A percentile compares a stretch with the other conserved stretches of the same genome.
Conservation (phyloP, 2,113 vertebrate genomes). For the Ailurus styani region DNA sequence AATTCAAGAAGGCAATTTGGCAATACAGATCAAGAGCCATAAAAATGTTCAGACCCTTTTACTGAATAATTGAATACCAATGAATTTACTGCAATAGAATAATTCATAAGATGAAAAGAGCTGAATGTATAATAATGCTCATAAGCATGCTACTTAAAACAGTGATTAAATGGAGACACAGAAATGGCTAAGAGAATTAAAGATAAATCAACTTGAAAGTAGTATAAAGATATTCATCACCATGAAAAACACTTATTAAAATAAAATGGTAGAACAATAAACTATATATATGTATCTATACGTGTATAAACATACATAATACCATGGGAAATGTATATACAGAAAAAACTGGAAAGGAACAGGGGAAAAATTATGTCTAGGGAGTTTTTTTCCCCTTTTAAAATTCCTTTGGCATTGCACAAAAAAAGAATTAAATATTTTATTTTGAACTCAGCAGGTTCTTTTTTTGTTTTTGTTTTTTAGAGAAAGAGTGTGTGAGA, state of each 20-base stretch:
- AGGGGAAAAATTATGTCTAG: not conserved
- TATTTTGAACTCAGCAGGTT: not conserved
- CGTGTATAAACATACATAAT: not conserved
- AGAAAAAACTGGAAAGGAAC: not conserved
- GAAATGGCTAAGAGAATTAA: not conserved
- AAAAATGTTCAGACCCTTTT: not conserved
- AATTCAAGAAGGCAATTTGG: not conserved
- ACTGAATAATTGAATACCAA: not conserved
- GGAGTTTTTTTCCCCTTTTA: not conserved
- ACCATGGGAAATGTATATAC: not conserved
- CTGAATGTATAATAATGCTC: not conserved
- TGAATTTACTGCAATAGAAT: not conserved
- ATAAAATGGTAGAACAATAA: not conserved
- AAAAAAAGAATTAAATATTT: not conserved
- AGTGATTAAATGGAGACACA: not conserved
- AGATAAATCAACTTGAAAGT: constrained; percentile 2
- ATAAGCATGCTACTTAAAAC: not conserved
- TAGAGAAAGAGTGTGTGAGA: not conserved
- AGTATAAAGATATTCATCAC: not conserved
- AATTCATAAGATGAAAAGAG: not conserved
- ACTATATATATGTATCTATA: not conserved
- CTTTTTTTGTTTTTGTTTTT: not conserved
- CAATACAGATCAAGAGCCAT: not conserved
- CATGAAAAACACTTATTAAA: constrained; percentile 1
- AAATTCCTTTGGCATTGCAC: not conserved